Percentiles rank a stretch among this genome's conserved stretches.
Evolutionary conservation across 2,797 vertebrate genomes (phyloP).

Genomic region (Tolypeutes matacus): DNA sequence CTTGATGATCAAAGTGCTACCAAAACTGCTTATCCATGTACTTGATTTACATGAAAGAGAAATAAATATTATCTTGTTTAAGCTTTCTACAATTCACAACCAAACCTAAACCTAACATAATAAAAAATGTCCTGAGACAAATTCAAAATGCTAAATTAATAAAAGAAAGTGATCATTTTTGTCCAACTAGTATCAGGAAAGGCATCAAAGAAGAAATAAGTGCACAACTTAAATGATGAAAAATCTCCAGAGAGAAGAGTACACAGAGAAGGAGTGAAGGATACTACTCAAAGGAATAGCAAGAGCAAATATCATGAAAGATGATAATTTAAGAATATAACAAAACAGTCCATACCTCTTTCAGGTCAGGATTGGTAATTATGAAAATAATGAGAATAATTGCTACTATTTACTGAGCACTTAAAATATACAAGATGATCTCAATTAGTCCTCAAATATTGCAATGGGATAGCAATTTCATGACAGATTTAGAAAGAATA

Average conservation of each 20-base stretch:
- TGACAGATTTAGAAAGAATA: conserved; percentile 35
- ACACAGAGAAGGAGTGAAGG: neutral
- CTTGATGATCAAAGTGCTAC: neutral
- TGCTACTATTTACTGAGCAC: neutral
- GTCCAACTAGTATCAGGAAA: conserved; percentile 26
- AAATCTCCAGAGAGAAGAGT: neutral
- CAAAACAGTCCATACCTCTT: neutral
- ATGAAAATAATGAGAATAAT: conserved; percentile 39
- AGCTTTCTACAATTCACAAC: neutral
- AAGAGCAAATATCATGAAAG: neutral
- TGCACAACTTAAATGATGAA: neutral
- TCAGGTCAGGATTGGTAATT: neutral
- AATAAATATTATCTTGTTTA: conserved; percentile 9
- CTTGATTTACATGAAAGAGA: neutral
- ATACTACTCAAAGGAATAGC: neutral
- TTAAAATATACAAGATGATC: neutral
- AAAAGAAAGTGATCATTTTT: conserved; percentile 22
- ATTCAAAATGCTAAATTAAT: conserved; percentile 19
- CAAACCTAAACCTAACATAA: conserved; percentile 46
- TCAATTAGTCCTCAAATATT: conserved; percentile 55
- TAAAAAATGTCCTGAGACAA: conserved; percentile 28
- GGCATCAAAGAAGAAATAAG: conserved; percentile 27
- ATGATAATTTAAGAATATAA: neutral
- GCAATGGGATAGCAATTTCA: neutral
- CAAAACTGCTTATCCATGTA: neutral